Conservation (phyloP, 2,113 vertebrate species). For the Strigops habroptila region DNA sequence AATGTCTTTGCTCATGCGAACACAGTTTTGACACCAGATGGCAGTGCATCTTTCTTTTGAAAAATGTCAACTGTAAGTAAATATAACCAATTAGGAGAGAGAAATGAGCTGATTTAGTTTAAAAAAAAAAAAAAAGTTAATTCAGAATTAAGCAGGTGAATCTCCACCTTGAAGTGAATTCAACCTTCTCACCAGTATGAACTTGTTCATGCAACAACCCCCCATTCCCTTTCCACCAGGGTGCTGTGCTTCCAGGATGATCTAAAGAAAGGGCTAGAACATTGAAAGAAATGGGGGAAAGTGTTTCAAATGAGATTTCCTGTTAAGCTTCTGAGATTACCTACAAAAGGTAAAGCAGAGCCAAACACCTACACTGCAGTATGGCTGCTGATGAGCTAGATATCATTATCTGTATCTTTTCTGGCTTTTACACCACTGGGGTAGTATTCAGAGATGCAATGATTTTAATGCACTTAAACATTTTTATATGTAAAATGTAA, state of each 20-base stretch:
- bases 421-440: neutral
- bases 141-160: neutral
- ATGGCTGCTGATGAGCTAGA: neutral
- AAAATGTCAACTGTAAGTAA: neutral
- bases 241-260: neutral
- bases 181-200: neutral
- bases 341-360: neutral
- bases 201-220: neutral
- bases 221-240: neutral
- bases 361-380: neutral
- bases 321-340: neutral
- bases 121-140: neutral
- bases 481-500: neutral
- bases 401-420: neutral
- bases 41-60: neutral
- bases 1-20: neutral
- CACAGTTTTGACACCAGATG: slow-evolving; percentile 13
- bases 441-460: neutral
- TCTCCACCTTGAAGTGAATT: neutral
- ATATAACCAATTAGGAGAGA: neutral
- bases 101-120: neutral
- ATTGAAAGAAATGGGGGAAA: neutral
- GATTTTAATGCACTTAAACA: neutral
- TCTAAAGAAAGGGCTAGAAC: neutral
- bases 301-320: neutral